Percentiles rank a stretch among this genome's conserved stretches.
These are phyloP conservation scores for Lottia scabra DNA, from an alignment of 2,888 invertebrate species.

Conservation along the genomic window DNA sequence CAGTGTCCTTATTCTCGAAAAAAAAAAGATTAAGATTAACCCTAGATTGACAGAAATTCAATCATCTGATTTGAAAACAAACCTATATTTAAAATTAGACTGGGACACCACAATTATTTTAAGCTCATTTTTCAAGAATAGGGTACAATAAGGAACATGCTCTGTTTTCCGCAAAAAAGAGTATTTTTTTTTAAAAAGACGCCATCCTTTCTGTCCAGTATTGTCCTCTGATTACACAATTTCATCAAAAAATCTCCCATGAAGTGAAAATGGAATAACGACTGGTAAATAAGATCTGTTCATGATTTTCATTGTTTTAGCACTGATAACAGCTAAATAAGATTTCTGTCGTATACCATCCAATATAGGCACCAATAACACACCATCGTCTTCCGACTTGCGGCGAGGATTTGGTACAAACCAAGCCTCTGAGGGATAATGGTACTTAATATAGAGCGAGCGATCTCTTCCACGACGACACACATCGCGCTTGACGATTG, in stretches of 20 bases:
- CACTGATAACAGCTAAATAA: conserved; percentile 57
- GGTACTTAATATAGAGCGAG: conserved; percentile 42
- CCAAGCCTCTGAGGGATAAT: conserved; percentile 59
- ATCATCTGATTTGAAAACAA: too few relatives aligned
- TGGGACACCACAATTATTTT: too few relatives aligned
- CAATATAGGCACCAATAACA: conserved; percentile 55
- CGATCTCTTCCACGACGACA: conserved; percentile 44
- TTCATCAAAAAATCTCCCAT: conserved; percentile 59
- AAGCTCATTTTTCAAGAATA: too few relatives aligned
- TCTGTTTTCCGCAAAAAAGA: too few relatives aligned
- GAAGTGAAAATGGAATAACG: conserved; percentile 59
- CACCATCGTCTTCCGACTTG: conserved; percentile 60
- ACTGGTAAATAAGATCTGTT: conserved; percentile 55
- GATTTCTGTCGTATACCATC: conserved; percentile 46
- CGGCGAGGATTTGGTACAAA: conserved; percentile 53
- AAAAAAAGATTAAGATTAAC: too few relatives aligned
- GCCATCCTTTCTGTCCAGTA: too few relatives aligned
- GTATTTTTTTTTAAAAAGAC: too few relatives aligned
- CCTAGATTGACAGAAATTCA: too few relatives aligned
- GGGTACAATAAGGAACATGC: too few relatives aligned
- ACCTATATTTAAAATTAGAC: too few relatives aligned
- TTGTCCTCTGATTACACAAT: conserved; percentile 12
- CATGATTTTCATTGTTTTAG: conserved; percentile 46
- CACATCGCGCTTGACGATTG: conserved; percentile 61
- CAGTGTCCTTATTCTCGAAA: too few relatives aligned